phyloP scores from a whole-genome alignment of 1,140 invertebrate species.

The Drosophila repleta region DNA sequence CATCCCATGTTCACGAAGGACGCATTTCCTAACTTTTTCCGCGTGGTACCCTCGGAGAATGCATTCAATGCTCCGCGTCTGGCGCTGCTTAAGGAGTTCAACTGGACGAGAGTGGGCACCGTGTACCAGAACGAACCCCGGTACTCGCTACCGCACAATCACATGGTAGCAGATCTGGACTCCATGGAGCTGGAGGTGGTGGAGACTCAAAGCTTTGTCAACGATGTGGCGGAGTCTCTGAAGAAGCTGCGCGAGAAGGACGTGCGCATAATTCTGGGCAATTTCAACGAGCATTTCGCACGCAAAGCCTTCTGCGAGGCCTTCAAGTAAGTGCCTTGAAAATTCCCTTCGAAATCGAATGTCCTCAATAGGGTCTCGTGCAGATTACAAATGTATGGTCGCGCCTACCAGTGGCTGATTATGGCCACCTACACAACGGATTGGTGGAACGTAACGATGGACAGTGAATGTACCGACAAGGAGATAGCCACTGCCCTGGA shows the following conservation, averaged over 20 bases:
- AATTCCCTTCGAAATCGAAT: not conserved
- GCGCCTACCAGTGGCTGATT: conserved; percentile 98
- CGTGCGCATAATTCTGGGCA: conserved; percentile 97
- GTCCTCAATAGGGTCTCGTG: not conserved
- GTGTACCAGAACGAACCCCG: conserved; percentile 98
- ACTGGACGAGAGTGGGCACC: conserved; percentile 98
- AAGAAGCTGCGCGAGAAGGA: conserved; percentile 96
- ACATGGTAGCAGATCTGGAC: conserved; percentile 95
- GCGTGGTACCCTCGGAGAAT: conserved; percentile 97
- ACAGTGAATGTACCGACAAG: conserved; percentile 88
- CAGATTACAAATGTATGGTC: conserved; percentile 93
- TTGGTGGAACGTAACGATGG: conserved; percentile 89
- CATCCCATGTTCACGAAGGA: conserved; percentile 98
- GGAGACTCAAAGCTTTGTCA: conserved; percentile 96
- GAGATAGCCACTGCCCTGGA: conserved; percentile 93
- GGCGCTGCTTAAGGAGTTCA: conserved; percentile 94
- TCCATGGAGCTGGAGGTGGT: conserved; percentile 91
- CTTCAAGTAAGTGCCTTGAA: conserved; percentile 85
- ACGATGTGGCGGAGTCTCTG: conserved; percentile 93
- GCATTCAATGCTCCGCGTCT: conserved; percentile 97
- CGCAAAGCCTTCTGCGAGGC: conserved; percentile 97
- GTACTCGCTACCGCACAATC: conserved; percentile 96
- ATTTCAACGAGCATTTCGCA: conserved; percentile 98
- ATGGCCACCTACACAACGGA: conserved; percentile 93
- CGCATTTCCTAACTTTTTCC: conserved; percentile 98